Base-by-base conservation (phyloP, 1,140 invertebrate genomes). In the Trichonephila inaurata region DNA sequence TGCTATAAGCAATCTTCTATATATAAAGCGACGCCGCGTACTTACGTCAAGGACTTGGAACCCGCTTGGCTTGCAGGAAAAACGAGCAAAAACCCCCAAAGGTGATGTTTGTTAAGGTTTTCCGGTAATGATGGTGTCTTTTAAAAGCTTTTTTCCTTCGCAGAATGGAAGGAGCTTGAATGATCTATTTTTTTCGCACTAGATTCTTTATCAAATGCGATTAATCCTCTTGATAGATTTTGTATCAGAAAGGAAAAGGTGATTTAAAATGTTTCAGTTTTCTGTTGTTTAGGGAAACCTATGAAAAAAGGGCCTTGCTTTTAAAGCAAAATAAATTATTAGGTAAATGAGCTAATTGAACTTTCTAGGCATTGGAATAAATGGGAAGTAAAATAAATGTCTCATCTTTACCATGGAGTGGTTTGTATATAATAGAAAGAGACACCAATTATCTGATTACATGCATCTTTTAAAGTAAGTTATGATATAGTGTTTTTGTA, bases 121-220 rank as follows among this genome's bases (percentile, higher is more conserved):
- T 40, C 28, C 18, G 19, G 16, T 40, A 77, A 77, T 18, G 28
- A 40, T 33, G 28, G 28, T 12, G 24, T 33, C 21, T 12, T 77
- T 77, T 77, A 33, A 28, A 3, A 18, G 69, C 14, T 5, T 14
- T 5, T 28, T 16, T 77, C 28, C 14, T 24, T 77, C 16, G 18
- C 24, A 3, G 10, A 33, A 6, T 18, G 24, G 28, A 16, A 77
- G 28, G 16, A 2, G 44, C 19, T 24, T 3, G 44, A 51, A 58
- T 58, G 40, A 83, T 83, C 81, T n/a, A 58, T 83, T 83, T 77
- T n/a, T 83, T 83, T 58, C 77, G 40, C 44, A 83, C 58, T 16
- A 10, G 24, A 83, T 83, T 58, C 19, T 28, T 58, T 83, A 83
- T 83, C 21, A 83, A 58, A 83, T 21, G 4, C 44, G 82, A 83